These are phyloP conservation scores for Danionella dracula DNA, from an alignment of 2,797 vertebrate species.

Conservation along the genomic window DNA sequence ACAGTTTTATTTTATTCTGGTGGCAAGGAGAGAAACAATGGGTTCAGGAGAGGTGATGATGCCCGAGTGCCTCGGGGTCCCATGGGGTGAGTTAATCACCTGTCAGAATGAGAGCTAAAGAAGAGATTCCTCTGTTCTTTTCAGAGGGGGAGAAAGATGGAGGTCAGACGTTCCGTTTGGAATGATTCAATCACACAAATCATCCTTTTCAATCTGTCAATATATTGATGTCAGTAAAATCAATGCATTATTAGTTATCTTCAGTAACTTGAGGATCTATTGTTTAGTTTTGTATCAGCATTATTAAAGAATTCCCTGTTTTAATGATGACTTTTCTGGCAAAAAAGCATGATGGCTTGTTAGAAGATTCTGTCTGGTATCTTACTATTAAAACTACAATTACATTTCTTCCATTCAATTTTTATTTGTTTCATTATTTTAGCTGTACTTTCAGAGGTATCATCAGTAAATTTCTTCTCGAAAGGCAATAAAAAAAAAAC, in stretches of 20 bases:
- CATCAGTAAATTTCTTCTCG: no score
- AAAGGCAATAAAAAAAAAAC: no score
- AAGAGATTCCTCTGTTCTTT: slow-evolving; percentile 51
- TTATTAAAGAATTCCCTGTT: no score
- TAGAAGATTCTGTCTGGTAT: no score
- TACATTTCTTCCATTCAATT: no score
- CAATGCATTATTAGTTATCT: not conserved
- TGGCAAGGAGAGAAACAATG: slow-evolving; percentile 46
- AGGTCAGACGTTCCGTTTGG: not conserved
- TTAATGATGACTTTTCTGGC: no score
- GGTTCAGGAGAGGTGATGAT: slow-evolving; percentile 64
- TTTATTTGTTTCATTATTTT: no score
- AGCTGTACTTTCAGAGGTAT: no score
- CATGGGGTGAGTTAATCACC: slow-evolving; percentile 65
- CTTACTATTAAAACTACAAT: no score
- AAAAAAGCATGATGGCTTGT: no score
- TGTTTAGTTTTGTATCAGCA: no score
- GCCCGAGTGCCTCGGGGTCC: slow-evolving; percentile 53
- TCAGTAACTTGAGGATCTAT: no score
- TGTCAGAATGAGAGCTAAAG: slow-evolving; percentile 66
- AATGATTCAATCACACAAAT: not conserved
- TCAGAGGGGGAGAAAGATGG: slow-evolving; percentile 14
- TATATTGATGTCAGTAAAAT: not conserved
- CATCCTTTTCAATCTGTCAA: not conserved
- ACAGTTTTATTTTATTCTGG: slow-evolving; percentile 26